Evolutionary conservation across 2,113 vertebrate species (phyloP), one percentile per base, ranked within the genome.

Genomic region (Aptenodytes forsteri): DNA sequence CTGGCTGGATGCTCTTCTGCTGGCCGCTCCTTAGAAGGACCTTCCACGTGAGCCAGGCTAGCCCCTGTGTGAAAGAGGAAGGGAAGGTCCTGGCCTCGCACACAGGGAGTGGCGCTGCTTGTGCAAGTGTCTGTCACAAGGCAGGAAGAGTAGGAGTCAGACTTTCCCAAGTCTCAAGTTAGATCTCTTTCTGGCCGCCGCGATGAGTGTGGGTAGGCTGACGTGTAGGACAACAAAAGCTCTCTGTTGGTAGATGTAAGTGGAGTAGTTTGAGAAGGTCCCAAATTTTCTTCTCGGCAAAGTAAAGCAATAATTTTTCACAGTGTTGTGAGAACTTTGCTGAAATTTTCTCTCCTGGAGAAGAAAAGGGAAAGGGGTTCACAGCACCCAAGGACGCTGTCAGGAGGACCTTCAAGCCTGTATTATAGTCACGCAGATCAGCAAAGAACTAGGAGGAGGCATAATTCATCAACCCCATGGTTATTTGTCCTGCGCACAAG

Each of bases 101-200:
- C 32, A 21, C 3, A 6, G 90, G 75, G 81, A 70, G 84, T 34
- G 42, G 67, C 50, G 72, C 72, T n/a, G 80, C 46, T 90, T 78
- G 82, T 92, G 56, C 85, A 93, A 94, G 92, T 61, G 76, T 88
- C 76, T 90, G 83, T 95, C 90, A 78, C 93, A 88, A 89, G 95
- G 88, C 93, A 94, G 73, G 85, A 93, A 83, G 83, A 91, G 89
- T 54, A 79, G 72, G 86, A 95, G 79, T 66, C 90, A 94, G 94
- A n/a, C 64, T 85, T 95, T 75, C 76, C 88, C 36, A 36, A 90
- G 87, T 54, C 93, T 69, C 44, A 32, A 79, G 66, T 88, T 62
- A 47, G 47, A 90, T 81, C 73, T 83, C 82, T 73, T 80, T 42
- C 93, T 96, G 91, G 81, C 78, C 40, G 0, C 79, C 0, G 0